Base-by-base conservation (phyloP, 2,888 invertebrate species). In the Athalia circularis region DNA sequence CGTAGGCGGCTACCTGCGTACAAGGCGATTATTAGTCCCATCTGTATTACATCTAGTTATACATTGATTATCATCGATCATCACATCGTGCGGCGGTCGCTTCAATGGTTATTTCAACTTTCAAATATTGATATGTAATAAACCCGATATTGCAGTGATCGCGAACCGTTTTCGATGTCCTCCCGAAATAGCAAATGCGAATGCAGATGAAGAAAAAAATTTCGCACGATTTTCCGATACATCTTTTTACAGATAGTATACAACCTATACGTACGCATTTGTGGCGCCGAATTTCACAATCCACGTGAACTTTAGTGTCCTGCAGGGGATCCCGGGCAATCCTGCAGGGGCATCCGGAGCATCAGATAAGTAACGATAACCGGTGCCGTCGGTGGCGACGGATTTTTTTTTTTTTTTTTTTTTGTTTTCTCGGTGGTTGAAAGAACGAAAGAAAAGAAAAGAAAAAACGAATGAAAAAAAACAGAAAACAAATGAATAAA, bases 291-390 rank as follows among this genome's bases (percentile, higher is more conserved):
- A 72, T 72, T 72, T 72, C 72, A 59, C 72, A 72, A 72, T 72
- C 59, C 57, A 72, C 72, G 72, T 72, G 59, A 72, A 72, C 72
- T 72, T 72, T 59, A 11, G 59, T 72, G 72, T 59, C 59, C 72
- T 9, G 7, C 29, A 29, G 52, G 54, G 7, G 0, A 54, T 54
- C 9, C 54, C 9, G 11, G 7, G 54, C 11, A 5, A n/a, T 54
- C 7, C 54, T 54, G 29, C 29, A 29, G 52, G 72, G 72, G 57
- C 72, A 72, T 72, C 72, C 59, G 72, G 57, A 72, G 57, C 72
- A 72, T 72, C 72, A 72, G 72, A 72, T 72, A 72, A 72, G 72
- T n/a, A 47, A 72, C 72, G 72, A 72, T 72, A 72, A 72, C 72
- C 59, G 52, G 72, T 72, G 72, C 72, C 72, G 59, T 72, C 47